Evolutionary conservation across 2,888 invertebrate genomes (phyloP), one percentile per base, ranked within the genome.

Genomic region (Orthonychiurus folsomi): DNA sequence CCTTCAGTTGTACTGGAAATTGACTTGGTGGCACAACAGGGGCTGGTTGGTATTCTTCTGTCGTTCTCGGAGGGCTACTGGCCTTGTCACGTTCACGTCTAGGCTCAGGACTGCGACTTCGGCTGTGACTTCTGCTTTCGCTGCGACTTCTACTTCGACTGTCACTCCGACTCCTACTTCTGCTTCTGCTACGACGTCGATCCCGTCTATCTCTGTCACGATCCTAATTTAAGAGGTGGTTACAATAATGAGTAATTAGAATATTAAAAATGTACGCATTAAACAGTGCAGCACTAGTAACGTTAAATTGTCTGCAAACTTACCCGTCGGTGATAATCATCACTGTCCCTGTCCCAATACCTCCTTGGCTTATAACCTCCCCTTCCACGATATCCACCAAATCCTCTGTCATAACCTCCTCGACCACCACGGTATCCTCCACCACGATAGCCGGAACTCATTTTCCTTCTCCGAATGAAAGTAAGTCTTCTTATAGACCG

Each of bases 321-420:
- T n/a, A n/a, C n/a, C n/a, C 71, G 65, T 23, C 64, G 67, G 50
- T 69, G 63, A 54, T 66, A 71, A 20, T 72, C 71, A 61, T 72
- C 72, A 63, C 65, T 71, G 50, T 72, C 72, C 70, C 72, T 72
- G 50, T 72, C 72, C 72, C 72, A 72, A 56, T 72, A 72, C 55
- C 72, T 54, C 48, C 70, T 55, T 1, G 67, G 68, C 47, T 64
- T 61, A 53, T 63, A 64, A 2, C 60, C 61, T 21, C 68, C 65
- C 21, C 71, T 52, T 59, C n/a, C n/a, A n/a, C n/a, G n/a, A n/a
- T n/a, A n/a, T n/a, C n/a, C n/a, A n/a, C n/a, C n/a, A n/a, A n/a
- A n/a, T n/a, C n/a, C n/a, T n/a, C n/a, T n/a, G n/a, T n/a, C n/a
- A n/a, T n/a, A n/a, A 48, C 70, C 66, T 15, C 69, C 52, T 21